Evolutionary conservation across 2,888 invertebrate species (phyloP).

Genomic region (Erpobdella octoculata): DNA sequence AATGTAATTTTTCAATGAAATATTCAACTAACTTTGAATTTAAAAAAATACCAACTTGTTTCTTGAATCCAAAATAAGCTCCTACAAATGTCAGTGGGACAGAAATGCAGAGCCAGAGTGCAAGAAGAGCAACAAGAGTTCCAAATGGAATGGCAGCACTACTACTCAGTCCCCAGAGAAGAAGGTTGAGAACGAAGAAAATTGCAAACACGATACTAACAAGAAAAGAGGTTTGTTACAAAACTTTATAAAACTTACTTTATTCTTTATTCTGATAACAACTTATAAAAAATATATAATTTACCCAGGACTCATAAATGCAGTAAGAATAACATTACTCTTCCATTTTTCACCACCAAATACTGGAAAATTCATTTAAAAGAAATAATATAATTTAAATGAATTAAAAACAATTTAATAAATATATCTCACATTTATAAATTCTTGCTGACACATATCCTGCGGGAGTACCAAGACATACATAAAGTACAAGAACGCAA

Average conservation of each 20-base stretch:
- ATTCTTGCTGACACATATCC: constrained; percentile 92
- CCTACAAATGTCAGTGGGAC: constrained; percentile 95
- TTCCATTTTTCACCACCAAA: constrained; percentile 98
- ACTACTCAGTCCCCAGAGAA: constrained; percentile 89
- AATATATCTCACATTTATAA: constrained; percentile 69
- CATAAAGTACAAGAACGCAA: constrained; percentile 88
- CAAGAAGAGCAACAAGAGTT: constrained; percentile 82
- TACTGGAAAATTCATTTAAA: constrained; percentile 46
- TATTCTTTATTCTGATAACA: background rate
- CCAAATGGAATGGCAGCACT: constrained; percentile 95
- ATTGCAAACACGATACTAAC: constrained; percentile 84
- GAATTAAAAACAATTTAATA: background rate
- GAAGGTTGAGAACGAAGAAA: constrained; percentile 91
- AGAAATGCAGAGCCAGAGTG: constrained; percentile 95
- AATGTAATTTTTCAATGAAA: background rate
- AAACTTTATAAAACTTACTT: too few relatives aligned
- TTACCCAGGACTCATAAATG: constrained; percentile 91
- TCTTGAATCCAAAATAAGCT: constrained; percentile 95
- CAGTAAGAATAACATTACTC: constrained; percentile 88
- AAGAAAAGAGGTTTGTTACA: too few relatives aligned
- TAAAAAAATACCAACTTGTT: constrained; percentile 62
- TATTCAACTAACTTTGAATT: background rate
- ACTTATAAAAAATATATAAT: background rate
- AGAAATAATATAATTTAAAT: background rate
- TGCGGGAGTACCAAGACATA: constrained; percentile 89